These are phyloP conservation scores for Centruroides sculpturatus DNA, from an alignment of 1,140 invertebrate genomes.

Conservation along the genomic window DNA sequence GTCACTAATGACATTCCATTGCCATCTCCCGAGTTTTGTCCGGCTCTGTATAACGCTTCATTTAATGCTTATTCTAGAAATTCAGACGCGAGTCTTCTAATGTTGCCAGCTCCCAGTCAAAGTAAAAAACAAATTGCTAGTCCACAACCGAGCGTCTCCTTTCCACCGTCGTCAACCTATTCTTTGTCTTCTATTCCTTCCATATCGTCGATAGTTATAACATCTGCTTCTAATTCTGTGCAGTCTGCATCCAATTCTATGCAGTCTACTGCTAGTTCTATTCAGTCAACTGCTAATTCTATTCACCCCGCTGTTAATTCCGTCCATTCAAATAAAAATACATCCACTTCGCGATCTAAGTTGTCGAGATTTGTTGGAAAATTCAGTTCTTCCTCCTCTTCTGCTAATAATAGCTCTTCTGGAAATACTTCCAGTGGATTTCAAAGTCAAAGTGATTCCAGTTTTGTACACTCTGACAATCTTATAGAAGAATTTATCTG, in stretches of 20 bases:
- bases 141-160: neutral
- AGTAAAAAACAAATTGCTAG: neutral
- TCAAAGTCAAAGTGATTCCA: conserved; percentile 3
- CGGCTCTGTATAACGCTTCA: neutral
- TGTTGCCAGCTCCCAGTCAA: neutral
- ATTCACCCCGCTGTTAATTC: no score
- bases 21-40: no score
- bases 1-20: no score
- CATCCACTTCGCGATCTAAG: neutral
- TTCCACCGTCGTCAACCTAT: neutral
- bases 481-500: no score
- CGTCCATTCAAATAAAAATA: neutral
- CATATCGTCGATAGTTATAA: neutral
- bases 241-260: neutral
- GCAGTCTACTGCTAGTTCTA: neutral
- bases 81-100: neutral
- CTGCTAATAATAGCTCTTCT: neutral
- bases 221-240: neutral
- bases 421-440: conserved; percentile 8
- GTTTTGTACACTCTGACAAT: no score
- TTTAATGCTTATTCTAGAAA: neutral
- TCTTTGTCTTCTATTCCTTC: neutral
- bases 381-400: neutral
- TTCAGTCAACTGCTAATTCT: no score
- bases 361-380: neutral